A percentile compares a stretch with the other conserved stretches of the same genome.
These are phyloP conservation scores for Ploceus nigricollis DNA, from an alignment of 2,113 vertebrate species.

Conservation along the genomic window DNA sequence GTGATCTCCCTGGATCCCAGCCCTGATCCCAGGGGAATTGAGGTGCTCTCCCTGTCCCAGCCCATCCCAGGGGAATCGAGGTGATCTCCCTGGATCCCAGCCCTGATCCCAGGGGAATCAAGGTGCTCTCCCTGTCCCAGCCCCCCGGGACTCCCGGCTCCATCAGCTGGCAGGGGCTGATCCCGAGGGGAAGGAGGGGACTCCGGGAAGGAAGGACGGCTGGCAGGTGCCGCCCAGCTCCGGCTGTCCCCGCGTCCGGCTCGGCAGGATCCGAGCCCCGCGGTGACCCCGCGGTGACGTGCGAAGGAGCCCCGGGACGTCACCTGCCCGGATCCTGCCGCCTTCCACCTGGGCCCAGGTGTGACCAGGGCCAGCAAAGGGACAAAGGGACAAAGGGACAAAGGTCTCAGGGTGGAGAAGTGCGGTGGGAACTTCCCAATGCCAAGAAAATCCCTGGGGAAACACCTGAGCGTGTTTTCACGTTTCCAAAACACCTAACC, in stretches of 20 bases:
- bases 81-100: no score
- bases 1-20: neutral
- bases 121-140: neutral
- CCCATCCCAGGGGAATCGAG: neutral
- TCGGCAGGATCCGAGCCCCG: neutral
- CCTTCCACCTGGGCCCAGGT: neutral
- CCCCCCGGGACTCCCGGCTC: no score
- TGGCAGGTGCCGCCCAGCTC: neutral
- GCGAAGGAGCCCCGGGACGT: neutral
- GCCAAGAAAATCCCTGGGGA: neutral
- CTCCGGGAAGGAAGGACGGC: neutral
- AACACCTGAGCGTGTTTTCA: neutral
- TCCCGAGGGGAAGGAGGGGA: no score
- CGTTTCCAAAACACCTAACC: neutral
- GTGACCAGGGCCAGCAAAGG: neutral
- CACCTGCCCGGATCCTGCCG: neutral
- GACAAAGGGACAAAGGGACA: neutral
- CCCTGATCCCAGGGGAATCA: fast-evolving
- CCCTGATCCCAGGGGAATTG: fast-evolving
- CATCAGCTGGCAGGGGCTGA: fast-evolving
- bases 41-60: fast-evolving
- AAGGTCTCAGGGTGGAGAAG: neutral
- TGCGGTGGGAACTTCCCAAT: fast-evolving
- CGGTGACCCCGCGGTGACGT: fast-evolving
- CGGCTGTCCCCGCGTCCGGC: neutral